A percentile compares a stretch with the other conserved stretches of the same genome.
Conservation (phyloP, 2,113 vertebrate species). For the Salminus brasiliensis region DNA sequence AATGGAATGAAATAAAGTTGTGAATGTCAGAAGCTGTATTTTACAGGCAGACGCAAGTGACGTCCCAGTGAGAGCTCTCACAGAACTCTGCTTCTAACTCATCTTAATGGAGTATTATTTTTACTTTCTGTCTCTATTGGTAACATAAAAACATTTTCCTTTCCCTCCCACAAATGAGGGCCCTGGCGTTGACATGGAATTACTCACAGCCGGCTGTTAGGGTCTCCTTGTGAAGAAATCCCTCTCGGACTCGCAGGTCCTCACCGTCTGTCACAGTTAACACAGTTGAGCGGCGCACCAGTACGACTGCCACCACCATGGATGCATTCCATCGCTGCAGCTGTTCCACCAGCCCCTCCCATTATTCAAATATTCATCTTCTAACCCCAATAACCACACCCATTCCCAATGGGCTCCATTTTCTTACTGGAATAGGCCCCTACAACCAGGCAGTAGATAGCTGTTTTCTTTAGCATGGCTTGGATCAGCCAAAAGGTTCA, state of each 20-base stretch:
- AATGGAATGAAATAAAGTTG: conserved; percentile 14
- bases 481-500: conserved; percentile 34
- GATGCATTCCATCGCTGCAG: conserved; percentile 39
- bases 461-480: background rate
- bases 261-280: conserved; percentile 45
- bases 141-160: conserved; percentile 59
- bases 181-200: conserved; percentile 46
- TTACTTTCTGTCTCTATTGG: conserved; percentile 53
- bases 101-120: conserved; percentile 54
- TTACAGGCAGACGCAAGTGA: conserved; percentile 27
- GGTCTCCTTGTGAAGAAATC: conserved; percentile 32
- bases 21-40: conserved; percentile 33
- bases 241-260: conserved; percentile 12
- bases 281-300: conserved; percentile 2
- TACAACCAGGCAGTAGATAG: conserved; percentile 8
- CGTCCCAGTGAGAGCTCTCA: conserved; percentile 6
- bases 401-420: background rate
- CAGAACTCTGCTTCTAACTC: conserved; percentile 37
- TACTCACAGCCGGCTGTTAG: conserved; percentile 37
- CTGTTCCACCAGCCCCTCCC: conserved; percentile 35
- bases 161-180: conserved; percentile 46
- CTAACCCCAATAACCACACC: conserved; percentile 3
- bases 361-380: conserved; percentile 39
- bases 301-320: conserved; percentile 13
- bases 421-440: conserved; percentile 17